Evolutionary conservation across 2,888 invertebrate species (phyloP), one percentile per base, ranked within the genome.

Genomic region (Oligia latruncula): DNA sequence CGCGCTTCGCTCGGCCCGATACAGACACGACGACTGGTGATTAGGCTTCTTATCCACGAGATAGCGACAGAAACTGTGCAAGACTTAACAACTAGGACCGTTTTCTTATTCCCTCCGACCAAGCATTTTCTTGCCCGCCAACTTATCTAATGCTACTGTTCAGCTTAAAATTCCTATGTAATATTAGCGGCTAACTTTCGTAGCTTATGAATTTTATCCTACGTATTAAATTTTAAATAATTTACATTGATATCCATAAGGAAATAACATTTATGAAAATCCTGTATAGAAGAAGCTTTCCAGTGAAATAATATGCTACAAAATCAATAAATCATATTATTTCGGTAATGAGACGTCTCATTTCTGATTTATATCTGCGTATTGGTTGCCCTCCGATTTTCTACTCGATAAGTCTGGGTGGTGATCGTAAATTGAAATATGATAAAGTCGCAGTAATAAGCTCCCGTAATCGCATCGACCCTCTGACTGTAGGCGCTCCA

Each of bases 341-440:
- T 87, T 88, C 90, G 85, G 92, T 97, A 96, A 97, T 96, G 96
- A 96, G 96, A 95, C 92, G 92, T 95, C 95, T 93, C 92, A 93
- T 94, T 94, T 94, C 92, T 96, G 96, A 97, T 96, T 96, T 96
- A 97, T 96, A 92, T 93, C 92, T 90, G 88, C 88, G 90, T 91
- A 91, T 90, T 90, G 81, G 78, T 92, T 93, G 92, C 95, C 95
- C 96, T 92, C 93, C 91, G 94, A 95, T 96, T 96, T 97, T 96
- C 95, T 95, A 93, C 95, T 94, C 96, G 95, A 96, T 97, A 96
- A 96, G 95, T 93, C 93, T 89, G 94, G 93, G 93, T 95, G 96
- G 95, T 94, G 96, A 95, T 96, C 96, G 94, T 96, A 97, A 97
- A 96, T 97, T 97, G 97, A 97, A 97, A 97, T 96, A 97, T 96